Evolutionary conservation across 2,797 vertebrate genomes (phyloP).

Genomic region (Xenops minutus): DNA sequence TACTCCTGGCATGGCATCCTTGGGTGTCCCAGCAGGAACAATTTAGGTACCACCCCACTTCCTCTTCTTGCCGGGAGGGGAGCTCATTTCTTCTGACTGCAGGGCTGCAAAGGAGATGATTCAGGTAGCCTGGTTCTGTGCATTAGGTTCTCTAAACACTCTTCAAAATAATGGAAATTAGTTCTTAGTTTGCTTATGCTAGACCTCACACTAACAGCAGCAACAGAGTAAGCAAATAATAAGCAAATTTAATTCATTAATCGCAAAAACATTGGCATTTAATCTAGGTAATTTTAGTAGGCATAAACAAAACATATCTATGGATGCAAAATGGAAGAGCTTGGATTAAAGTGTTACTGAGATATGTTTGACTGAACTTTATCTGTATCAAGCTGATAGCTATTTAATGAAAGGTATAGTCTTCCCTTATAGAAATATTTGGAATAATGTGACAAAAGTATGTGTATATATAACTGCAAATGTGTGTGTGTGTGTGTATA

Average conservation of each 20-base stretch:
- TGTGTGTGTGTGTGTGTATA: background rate
- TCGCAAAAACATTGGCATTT: background rate
- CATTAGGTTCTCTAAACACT: background rate
- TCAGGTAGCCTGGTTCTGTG: background rate
- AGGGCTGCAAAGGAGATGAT: background rate
- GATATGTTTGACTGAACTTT: background rate
- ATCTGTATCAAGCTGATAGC: background rate
- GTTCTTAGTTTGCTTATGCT: background rate
- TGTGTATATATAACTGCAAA: background rate
- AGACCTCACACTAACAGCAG: background rate
- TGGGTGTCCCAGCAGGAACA: background rate
- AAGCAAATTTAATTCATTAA: background rate
- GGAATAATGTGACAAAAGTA: background rate
- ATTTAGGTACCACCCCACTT: background rate
- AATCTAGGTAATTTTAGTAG: background rate
- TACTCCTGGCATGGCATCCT: background rate
- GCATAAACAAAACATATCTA: background rate
- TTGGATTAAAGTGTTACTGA: background rate
- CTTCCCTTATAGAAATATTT: background rate
- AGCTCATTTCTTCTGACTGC: background rate
- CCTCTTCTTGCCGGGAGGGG: background rate
- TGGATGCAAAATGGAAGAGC: background rate
- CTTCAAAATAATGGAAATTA: background rate
- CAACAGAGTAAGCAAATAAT: background rate
- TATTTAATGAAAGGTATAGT: background rate